Conservation (phyloP, 2,113 vertebrate species). For the Sula dactylatra region DNA sequence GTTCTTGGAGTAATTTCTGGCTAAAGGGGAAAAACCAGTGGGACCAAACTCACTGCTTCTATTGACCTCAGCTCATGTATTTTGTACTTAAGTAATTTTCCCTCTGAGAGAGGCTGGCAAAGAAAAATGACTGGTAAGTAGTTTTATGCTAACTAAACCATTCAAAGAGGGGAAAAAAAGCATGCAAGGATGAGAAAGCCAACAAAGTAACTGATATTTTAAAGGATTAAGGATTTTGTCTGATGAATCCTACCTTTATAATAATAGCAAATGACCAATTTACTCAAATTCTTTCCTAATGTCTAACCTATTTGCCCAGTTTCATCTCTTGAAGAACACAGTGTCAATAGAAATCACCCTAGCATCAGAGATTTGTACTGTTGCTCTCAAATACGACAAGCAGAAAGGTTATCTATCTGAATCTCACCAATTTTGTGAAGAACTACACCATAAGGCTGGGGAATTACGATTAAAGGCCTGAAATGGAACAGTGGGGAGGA, state of each 20-base stretch:
- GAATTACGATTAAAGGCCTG: not conserved
- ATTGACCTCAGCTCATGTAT: not conserved
- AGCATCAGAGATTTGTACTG: not conserved
- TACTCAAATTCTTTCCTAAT: not conserved
- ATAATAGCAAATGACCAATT: not conserved
- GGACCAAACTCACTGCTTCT: not conserved
- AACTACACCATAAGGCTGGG: not conserved
- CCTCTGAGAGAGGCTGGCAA: not conserved
- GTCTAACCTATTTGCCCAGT: not conserved
- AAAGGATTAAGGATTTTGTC: not conserved
- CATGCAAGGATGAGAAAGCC: not conserved
- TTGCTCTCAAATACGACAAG: not conserved
- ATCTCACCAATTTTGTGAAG: not conserved
- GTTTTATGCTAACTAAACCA: slow-evolving; percentile 5
- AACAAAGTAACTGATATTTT: not conserved
- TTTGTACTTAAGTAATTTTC: slow-evolving; percentile 35
- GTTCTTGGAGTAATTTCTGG: not conserved
- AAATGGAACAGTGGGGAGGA: not conserved
- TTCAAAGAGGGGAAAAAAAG: not conserved
- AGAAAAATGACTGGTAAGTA: not conserved
- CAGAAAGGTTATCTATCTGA: not conserved
- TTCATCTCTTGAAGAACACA: not conserved
- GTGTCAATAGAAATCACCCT: not conserved
- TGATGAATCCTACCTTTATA: not conserved
- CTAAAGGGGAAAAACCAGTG: not conserved